Base-by-base conservation (phyloP, 1,140 invertebrate species). In the Drosophila bipectinata region DNA sequence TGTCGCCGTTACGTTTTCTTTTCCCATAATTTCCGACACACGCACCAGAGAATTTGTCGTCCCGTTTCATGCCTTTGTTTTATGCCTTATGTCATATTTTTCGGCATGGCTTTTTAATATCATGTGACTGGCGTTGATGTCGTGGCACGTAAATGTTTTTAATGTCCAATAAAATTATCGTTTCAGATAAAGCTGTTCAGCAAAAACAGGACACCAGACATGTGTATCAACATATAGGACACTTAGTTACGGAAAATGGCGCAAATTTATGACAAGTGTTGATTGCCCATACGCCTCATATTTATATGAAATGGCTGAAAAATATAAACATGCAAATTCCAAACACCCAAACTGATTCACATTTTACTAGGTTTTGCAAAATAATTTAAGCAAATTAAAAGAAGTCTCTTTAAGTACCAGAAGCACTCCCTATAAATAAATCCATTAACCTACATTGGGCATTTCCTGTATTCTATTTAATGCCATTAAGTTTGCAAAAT, bases 101-200 rank as follows among this genome's bases (percentile, higher is more conserved):
- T 63, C 66, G 53, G 55, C 54, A 85, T 87, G 79, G 64, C 78
- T 82, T 85, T 85, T 85, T 87, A 85, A 85, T 85, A 81, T 85
- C 71, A 66, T 67, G 60, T 71, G 62, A 77, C 73, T 71, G 79
- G 49, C 56, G 69, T 64, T 78, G 79, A 68, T 79, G 69, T 78
- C 37, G 55, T 71, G 78, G 73, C 81, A 85, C 81, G 81, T 85
- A 87, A 67, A 74, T 82, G 69, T 87, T 82, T 84, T 85, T 85
- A 87, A 85, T 78, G 82, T 78, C 82, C 64, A 82, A 87, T 85
- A 75, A 85, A 85, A 82, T 87, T 68, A 87, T 85, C 82, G 61
- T 87, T 71, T 61, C 57, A 61, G 64, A 87, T 87, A 87, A 87
- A 78, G 61, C 39, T 60, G 64, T 85, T 75, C 39, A 48, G 61